These are phyloP conservation scores for Parochlus steinenii DNA, from an alignment of 2,888 invertebrate genomes.

Conservation along the genomic window DNA sequence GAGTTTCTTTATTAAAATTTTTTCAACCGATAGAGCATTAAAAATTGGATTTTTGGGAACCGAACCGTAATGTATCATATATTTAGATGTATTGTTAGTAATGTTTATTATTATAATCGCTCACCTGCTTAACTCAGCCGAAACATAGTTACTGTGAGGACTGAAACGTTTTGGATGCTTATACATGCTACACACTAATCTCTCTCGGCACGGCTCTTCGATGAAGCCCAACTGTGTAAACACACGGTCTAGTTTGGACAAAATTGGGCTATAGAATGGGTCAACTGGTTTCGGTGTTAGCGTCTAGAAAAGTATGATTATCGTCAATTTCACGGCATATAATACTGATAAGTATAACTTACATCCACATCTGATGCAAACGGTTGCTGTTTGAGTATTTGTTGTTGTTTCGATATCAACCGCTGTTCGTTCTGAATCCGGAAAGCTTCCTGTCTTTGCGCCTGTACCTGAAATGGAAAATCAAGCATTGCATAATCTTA, in stretches of 20 bases:
- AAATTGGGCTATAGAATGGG: constrained; percentile 59
- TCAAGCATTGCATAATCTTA: constrained; percentile 5
- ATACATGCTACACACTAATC: constrained; percentile 71
- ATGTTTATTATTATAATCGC: constrained; percentile 20
- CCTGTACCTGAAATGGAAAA: constrained; percentile 19
- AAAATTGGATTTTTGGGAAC: background rate
- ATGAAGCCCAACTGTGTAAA: constrained; percentile 50
- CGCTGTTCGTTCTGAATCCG: constrained; percentile 39
- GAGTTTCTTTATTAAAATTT: no score
- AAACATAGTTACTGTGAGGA: constrained; percentile 74
- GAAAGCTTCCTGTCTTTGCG: constrained; percentile 38
- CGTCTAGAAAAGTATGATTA: no score
- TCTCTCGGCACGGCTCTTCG: constrained; percentile 57
- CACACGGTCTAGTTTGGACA: constrained; percentile 61
- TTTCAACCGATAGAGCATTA: no score
- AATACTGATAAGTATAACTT: background rate
- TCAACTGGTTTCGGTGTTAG: constrained; percentile 29
- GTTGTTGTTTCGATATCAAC: constrained; percentile 39
- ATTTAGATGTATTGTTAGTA: background rate
- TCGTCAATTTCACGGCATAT: no score
- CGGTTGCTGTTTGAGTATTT: constrained; percentile 35
- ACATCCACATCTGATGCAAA: constrained; percentile 29
- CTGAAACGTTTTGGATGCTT: constrained; percentile 65
- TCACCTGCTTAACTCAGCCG: constrained; percentile 78
- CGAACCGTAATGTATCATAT: background rate